Base-by-base conservation (phyloP, 2,113 vertebrate genomes). In the Eulemur rufifrons region DNA sequence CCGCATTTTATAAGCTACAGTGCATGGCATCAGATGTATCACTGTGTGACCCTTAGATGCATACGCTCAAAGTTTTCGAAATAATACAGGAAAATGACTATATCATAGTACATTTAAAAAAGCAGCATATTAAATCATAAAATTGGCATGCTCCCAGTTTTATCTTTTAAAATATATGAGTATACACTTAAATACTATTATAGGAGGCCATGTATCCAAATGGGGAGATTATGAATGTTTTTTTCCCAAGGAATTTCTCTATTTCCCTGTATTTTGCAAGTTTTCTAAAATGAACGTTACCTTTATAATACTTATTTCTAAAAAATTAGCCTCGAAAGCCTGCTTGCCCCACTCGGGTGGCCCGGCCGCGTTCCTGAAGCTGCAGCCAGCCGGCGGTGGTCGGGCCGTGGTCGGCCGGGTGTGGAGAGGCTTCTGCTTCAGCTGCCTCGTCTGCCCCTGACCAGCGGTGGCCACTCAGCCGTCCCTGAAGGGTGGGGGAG, bases 11-110 rank as follows among this genome's bases (percentile, higher is more conserved):
- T 7, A 32, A 73, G 37, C 39, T 15, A 11, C 8, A 39, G 20
- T 10, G 13, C 3, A 0, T 20, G 37, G 20, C n/a, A 1, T 56
- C 27, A 17, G 37, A 56, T 13, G 29, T 39, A 10, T 20, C 17
- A 2, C 6, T 34, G 8, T 39, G 50, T 29, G 11, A 12, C 37
- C 76, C 12, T 20, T 34, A 14, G 13, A 81, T 10, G 8, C 21
- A n/a, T 29, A 3, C 10, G 25, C 64, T 34, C 20, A 14, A 23
- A 20, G 37, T 45, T 20, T 66, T 59, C 27, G 14, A 81, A 82
- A 27, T n/a, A 13, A 42, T 13, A 13, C 34, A 34, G 64, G 74
- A 50, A 91, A 59, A 59, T 0, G 14, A 56, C 50, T 15, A 6
- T 27, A 20, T 32, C 3, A 47, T 9, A 74, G 25, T 66, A 80